These are phyloP conservation scores for Pseudoatta argentina DNA, from an alignment of 1,140 invertebrate species.

Conservation along the genomic window DNA sequence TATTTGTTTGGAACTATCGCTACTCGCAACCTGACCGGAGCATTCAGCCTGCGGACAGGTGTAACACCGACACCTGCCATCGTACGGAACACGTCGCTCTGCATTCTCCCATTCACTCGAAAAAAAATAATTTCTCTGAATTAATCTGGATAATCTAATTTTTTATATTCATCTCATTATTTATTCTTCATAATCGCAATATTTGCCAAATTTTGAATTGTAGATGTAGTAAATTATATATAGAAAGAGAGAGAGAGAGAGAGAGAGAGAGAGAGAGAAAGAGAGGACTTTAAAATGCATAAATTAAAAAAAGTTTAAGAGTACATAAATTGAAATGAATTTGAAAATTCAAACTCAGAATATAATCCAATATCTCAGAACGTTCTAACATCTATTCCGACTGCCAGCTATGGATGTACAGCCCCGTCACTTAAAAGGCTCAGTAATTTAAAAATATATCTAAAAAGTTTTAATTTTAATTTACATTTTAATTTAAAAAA, in stretches of 20 bases:
- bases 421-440: neutral
- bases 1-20: conserved; percentile 54
- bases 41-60: conserved; percentile 76
- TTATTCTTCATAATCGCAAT: neutral
- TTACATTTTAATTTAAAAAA: conserved; percentile 7
- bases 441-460: neutral
- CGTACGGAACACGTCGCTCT: conserved; percentile 38
- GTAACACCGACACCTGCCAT: conserved; percentile 79
- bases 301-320: neutral
- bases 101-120: conserved; percentile 41
- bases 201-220: neutral
- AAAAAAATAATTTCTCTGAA: conserved; percentile 36
- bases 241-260: too few species aligned
- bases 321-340: neutral
- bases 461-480: neutral
- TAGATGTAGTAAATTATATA: neutral
- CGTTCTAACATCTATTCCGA: neutral
- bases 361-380: neutral
- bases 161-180: neutral
- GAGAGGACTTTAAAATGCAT: neutral
- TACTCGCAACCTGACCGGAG: conserved; percentile 67
- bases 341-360: neutral
- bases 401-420: neutral
- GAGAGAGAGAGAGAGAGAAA: too few species aligned
- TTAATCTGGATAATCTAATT: neutral